Percentiles rank a stretch among this genome's conserved stretches.
phyloP scores from a whole-genome alignment of 2,888 invertebrate genomes.

The Aphodius granarius region DNA sequence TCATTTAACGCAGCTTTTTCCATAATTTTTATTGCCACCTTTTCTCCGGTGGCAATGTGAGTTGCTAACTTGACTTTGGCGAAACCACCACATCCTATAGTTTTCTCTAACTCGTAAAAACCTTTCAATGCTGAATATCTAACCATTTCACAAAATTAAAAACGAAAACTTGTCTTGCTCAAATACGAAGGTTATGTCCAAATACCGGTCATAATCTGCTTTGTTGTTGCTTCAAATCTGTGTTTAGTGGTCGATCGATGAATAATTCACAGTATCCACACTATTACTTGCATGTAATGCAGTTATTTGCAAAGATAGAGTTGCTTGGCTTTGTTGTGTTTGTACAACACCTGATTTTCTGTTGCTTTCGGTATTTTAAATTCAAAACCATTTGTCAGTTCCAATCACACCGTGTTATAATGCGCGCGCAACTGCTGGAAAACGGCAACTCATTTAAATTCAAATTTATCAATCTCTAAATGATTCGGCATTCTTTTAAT shows the following conservation, averaged over 20 bases:
- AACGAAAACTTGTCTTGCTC: not conserved
- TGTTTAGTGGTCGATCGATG: not conserved
- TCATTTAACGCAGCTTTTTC: conserved; percentile 72
- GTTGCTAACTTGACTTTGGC: conserved; percentile 80
- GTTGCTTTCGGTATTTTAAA: not conserved
- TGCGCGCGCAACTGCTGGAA: not conserved
- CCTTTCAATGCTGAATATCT: conserved; percentile 61
- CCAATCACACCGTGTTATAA: not conserved
- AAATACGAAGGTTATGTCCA: not conserved
- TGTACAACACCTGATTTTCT: not conserved
- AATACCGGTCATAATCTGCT: not conserved
- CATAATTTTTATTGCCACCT: conserved; percentile 83
- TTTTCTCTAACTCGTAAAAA: conserved; percentile 68
- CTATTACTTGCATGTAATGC: not conserved
- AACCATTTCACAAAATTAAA: conserved; percentile 49
- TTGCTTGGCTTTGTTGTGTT: not conserved
- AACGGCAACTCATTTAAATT: not conserved
- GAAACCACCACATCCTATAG: conserved; percentile 77
- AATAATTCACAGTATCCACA: not conserved
- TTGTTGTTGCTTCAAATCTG: not conserved
- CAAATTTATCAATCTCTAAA: too few relatives aligned
- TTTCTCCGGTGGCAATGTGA: conserved; percentile 76
- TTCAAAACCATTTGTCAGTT: not conserved
- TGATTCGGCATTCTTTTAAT: too few relatives aligned
- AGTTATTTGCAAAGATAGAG: not conserved